Percentiles rank a stretch among this genome's conserved stretches.
Evolutionary conservation across 2,113 vertebrate genomes (phyloP).

Genomic region (Pollachius pollachius): DNA sequence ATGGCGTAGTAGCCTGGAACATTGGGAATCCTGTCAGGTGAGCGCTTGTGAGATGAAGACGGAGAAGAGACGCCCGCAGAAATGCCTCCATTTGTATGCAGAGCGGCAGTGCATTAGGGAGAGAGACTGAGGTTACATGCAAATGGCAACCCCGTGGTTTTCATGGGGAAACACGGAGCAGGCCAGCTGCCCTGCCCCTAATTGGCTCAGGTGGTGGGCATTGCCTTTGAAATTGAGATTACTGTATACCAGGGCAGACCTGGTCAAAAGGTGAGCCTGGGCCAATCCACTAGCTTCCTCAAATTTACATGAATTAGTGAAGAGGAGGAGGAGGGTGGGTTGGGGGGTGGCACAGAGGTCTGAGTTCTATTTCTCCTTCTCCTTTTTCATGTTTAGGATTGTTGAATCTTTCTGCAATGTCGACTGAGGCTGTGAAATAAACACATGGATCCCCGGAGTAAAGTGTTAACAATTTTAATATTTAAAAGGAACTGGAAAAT

Average conservation of each 20-base stretch:
- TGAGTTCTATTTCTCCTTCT: constrained; percentile 30
- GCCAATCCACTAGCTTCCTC: constrained; percentile 30
- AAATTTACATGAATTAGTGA: constrained; percentile 62
- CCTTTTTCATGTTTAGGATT: neutral
- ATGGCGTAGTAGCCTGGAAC: constrained; percentile 37
- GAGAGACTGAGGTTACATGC: constrained; percentile 75
- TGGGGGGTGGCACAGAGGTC: neutral
- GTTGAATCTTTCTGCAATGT: neutral
- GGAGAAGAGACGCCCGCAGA: constrained; percentile 63
- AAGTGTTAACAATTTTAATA: too few species aligned
- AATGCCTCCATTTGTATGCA: constrained; percentile 80
- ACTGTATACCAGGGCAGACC: constrained; percentile 55
- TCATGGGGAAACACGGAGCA: constrained; percentile 54
- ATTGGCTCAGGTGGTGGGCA: constrained; percentile 72
- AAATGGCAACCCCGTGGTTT: constrained; percentile 66
- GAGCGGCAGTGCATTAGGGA: constrained; percentile 67
- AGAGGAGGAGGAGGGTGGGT: constrained; percentile 20
- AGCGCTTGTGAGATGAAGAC: constrained; percentile 64
- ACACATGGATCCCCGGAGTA: too few species aligned
- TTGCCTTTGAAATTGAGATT: constrained; percentile 76
- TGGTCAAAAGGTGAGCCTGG: constrained; percentile 65
- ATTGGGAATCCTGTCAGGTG: constrained; percentile 74
- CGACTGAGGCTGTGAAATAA: too few species aligned
- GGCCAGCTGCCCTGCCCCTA: constrained; percentile 50
- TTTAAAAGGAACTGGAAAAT: too few species aligned